These are phyloP conservation scores for Sigmodon hispidus DNA, from an alignment of 2,113 vertebrate species.

Conservation along the genomic window DNA sequence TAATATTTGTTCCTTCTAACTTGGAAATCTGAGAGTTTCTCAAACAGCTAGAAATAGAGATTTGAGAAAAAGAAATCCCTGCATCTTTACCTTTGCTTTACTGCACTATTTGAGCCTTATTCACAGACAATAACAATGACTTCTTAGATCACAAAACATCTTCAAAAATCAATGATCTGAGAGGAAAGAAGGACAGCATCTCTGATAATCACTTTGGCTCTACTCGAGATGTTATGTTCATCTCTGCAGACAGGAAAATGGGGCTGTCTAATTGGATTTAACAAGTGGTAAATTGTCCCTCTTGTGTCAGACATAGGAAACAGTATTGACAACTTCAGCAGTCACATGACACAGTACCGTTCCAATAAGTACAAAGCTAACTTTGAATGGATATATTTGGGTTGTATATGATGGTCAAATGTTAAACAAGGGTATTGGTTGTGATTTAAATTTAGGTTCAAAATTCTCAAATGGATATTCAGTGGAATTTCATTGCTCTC, in stretches of 20 bases:
- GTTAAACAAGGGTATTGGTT: neutral
- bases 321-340: neutral
- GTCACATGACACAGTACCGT: neutral
- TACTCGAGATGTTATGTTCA: neutral
- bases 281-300: neutral
- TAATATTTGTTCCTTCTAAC: neutral
- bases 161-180: constrained; percentile 19
- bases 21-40: neutral
- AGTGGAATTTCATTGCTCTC: neutral
- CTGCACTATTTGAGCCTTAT: neutral
- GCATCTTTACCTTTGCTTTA: neutral
- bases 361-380: neutral
- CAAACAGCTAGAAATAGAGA: neutral
- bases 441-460: neutral
- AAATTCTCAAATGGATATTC: neutral
- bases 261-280: neutral
- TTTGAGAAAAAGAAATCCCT: neutral
- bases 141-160: neutral
- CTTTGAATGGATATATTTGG: neutral
- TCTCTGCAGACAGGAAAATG: neutral
- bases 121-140: neutral
- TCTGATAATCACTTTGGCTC: neutral
- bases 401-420: neutral
- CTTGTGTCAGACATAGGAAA: neutral
- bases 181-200: neutral